These are phyloP conservation scores for Nixonia krombeini DNA, from an alignment of 1,140 invertebrate genomes.

Conservation along the genomic window DNA sequence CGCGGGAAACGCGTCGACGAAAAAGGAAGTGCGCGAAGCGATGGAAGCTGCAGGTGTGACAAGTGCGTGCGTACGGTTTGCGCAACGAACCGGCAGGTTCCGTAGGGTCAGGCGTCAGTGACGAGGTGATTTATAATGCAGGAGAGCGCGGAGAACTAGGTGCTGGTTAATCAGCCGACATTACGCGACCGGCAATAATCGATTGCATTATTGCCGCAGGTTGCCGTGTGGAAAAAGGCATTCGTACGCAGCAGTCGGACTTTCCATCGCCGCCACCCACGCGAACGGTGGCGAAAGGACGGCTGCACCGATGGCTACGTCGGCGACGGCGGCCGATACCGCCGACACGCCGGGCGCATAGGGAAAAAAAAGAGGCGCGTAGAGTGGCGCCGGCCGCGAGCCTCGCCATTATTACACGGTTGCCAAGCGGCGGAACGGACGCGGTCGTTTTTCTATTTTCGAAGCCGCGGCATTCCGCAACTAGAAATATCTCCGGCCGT, in stretches of 20 bases:
- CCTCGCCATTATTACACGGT: conserved; percentile 37
- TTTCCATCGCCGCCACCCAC: conserved; percentile 29
- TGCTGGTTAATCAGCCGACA: background rate
- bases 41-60: too few species aligned
- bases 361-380: conserved; percentile 19
- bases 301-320: too few species aligned
- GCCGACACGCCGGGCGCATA: conserved; percentile 8
- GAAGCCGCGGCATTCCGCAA: conserved; percentile 46
- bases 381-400: conserved; percentile 34
- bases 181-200: conserved; percentile 22
- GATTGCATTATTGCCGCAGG: conserved; percentile 27
- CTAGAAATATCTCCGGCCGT: conserved; percentile 46
- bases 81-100: too few species aligned
- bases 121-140: too few species aligned
- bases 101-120: too few species aligned
- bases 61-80: too few species aligned
- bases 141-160: too few species aligned
- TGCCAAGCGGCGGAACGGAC: conserved; percentile 27
- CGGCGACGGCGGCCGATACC: too few species aligned
- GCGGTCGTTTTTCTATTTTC: conserved; percentile 58
- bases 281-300: conserved; percentile 24
- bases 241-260: too few species aligned
- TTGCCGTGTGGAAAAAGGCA: conserved; percentile 33
- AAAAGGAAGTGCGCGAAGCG: too few species aligned
- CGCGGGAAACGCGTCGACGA: too few species aligned